A percentile compares a stretch with the other conserved stretches of the same genome.
Evolutionary conservation across 2,888 invertebrate species (phyloP).

Genomic region (Macrosoma leucophasiata): DNA sequence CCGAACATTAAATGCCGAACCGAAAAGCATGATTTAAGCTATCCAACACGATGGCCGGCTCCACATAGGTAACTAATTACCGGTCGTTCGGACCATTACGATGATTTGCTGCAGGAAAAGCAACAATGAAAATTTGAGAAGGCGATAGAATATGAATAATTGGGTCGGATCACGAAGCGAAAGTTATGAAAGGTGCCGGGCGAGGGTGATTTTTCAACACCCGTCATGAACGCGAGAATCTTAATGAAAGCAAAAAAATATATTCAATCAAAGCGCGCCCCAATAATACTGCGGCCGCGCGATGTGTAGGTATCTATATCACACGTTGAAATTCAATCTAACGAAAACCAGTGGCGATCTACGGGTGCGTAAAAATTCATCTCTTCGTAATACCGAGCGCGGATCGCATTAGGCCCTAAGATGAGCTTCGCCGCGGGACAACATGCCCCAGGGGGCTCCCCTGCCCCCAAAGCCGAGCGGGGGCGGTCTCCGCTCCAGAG

Average conservation of each 20-base stretch:
- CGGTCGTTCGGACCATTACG: constrained; percentile 65
- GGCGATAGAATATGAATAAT: constrained; percentile 74
- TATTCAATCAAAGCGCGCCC: constrained; percentile 49
- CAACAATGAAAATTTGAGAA: constrained; percentile 74
- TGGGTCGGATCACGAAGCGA: constrained; percentile 73
- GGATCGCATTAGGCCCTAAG: constrained; percentile 72
- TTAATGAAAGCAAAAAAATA: constrained; percentile 64
- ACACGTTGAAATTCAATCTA: constrained; percentile 20
- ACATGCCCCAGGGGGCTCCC: constrained; percentile 67
- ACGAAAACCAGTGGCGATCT: constrained; percentile 25
- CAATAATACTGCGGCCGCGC: background rate
- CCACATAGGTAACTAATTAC: constrained; percentile 59
- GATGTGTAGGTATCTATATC: background rate
- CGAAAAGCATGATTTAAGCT: constrained; percentile 20
- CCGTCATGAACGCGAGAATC: constrained; percentile 58
- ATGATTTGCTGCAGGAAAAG: constrained; percentile 71
- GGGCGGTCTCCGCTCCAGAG: constrained; percentile 74
- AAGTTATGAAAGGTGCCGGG: constrained; percentile 73
- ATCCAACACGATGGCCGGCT: constrained; percentile 44
- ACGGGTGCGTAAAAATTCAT: constrained; percentile 63
- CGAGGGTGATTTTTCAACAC: constrained; percentile 65
- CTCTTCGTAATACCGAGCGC: constrained; percentile 58
- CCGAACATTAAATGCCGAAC: constrained; percentile 20
- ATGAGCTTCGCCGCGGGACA: constrained; percentile 75
- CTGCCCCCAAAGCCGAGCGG: constrained; percentile 48